These are phyloP conservation scores for Adelphocoris suturalis DNA, from an alignment of 2,888 invertebrate species.

Conservation along the genomic window DNA sequence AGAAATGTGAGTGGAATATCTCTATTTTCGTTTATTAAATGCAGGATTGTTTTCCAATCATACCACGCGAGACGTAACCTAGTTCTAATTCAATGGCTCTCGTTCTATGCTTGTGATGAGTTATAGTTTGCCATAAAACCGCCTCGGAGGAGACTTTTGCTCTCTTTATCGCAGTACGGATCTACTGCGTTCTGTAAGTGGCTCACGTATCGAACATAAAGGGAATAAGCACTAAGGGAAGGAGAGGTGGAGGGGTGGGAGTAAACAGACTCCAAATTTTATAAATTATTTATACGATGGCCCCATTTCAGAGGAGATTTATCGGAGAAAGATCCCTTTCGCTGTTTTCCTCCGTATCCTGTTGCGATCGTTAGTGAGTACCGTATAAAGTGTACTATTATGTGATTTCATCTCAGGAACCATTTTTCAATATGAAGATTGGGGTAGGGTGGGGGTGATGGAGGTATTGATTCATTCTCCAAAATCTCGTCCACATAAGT, in stretches of 20 bases:
- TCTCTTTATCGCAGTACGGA: constrained; percentile 37
- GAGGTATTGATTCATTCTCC: too few species aligned
- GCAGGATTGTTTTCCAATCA: background rate
- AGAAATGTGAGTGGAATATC: constrained; percentile 9
- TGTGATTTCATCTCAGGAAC: too few species aligned
- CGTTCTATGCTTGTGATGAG: background rate
- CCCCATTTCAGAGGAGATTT: constrained; percentile 40
- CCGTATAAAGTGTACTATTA: background rate
- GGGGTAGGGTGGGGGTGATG: too few species aligned
- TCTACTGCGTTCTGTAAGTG: constrained; percentile 48
- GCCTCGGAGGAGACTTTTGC: background rate
- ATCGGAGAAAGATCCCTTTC: background rate
- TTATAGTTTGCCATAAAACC: constrained; percentile 24
- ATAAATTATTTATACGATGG: constrained; percentile 60
- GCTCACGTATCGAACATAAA: constrained; percentile 62
- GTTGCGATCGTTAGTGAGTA: background rate
- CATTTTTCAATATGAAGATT: too few species aligned
- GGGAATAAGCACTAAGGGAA: background rate
- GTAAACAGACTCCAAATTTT: constrained; percentile 50
- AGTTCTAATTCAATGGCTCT: constrained; percentile 36
- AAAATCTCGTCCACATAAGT: too few species aligned
- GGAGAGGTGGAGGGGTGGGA: background rate
- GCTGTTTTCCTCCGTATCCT: background rate
- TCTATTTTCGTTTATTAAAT: background rate
- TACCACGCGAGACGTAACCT: background rate